phyloP scores from a whole-genome alignment of 2,797 vertebrate genomes.

The Hemitrygon akajei region DNA sequence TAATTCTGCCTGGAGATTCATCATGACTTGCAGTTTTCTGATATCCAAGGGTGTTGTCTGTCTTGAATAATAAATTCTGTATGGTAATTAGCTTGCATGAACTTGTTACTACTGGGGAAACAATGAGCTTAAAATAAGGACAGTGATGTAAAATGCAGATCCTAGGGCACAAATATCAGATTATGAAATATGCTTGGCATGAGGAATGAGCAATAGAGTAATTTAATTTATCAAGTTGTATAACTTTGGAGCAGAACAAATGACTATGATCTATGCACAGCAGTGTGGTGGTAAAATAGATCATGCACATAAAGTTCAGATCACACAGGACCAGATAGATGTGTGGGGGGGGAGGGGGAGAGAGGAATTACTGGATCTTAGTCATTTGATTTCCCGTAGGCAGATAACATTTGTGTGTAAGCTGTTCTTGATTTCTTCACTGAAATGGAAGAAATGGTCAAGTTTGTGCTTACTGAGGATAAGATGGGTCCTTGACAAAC shows the following conservation, averaged over 20 bases:
- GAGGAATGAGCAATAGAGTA: background rate
- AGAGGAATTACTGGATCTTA: background rate
- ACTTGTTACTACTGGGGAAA: background rate
- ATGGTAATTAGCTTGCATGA: background rate
- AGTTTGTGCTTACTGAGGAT: too few species aligned
- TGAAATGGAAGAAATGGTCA: too few species aligned
- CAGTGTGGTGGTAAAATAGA: background rate
- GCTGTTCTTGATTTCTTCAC: too few species aligned
- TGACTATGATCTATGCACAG: background rate
- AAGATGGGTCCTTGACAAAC: too few species aligned
- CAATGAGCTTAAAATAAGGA: background rate
- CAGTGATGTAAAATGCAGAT: background rate
- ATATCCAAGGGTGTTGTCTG: background rate
- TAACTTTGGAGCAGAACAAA: background rate
- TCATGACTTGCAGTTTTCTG: constrained; percentile 25
- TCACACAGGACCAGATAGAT: too few species aligned
- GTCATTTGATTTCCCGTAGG: too few species aligned
- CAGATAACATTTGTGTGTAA: too few species aligned
- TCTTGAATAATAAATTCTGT: background rate
- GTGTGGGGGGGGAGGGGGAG: too few species aligned
- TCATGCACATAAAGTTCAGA: background rate
- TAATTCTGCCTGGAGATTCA: background rate
- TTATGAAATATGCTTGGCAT: background rate
- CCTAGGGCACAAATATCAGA: background rate
- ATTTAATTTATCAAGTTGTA: background rate